Base-by-base conservation (phyloP, 2,888 invertebrate genomes). In the Dicyrtoma fusca region DNA sequence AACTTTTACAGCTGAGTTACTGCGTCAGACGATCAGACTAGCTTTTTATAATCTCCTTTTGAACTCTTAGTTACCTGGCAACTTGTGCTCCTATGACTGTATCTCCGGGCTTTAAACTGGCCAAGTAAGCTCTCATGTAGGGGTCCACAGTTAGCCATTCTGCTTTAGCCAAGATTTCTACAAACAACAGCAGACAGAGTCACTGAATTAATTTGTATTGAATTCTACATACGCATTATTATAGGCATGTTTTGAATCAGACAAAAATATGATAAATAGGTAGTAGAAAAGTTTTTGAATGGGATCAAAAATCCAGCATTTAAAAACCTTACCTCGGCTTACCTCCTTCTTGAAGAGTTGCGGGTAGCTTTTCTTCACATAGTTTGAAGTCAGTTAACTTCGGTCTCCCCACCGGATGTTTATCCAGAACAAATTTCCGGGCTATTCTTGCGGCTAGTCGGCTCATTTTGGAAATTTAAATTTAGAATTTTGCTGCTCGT, bases 141-240 rank as follows among this genome's bases (percentile, higher is more conserved):
- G 91, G 91, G 83, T 91, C 91, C n/a, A 91, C 89, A 76, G 90
- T 90, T 0, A 90, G 81, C 82, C 87, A 91, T 81, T 88, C 86
- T 1, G 91, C 91, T 84, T 90, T 87, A 1, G 87, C 85, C 63
- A 91, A 83, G 78, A 89, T 81, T 72, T 83, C 83, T 83, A 78
- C 6, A 71, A 62, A 61, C 14, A 4, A 49, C 4, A 49, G 4
- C 17, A 49, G 11, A 49, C n/a, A 17, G 11, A 49, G 14, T n/a
- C n/a, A n/a, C n/a, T n/a, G n/a, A n/a, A n/a, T n/a, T n/a, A n/a
- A n/a, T n/a, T n/a, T n/a, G n/a, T n/a, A n/a, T n/a, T n/a, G n/a
- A n/a, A n/a, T n/a, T n/a, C n/a, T n/a, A n/a, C n/a, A n/a, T n/a
- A n/a, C n/a, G n/a, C n/a, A n/a, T n/a, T n/a, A n/a, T n/a, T n/a